Percentiles rank a stretch among this genome's conserved stretches.
These are phyloP conservation scores for Rhagonycha lutea DNA, from an alignment of 2,888 invertebrate species.

Conservation along the genomic window DNA sequence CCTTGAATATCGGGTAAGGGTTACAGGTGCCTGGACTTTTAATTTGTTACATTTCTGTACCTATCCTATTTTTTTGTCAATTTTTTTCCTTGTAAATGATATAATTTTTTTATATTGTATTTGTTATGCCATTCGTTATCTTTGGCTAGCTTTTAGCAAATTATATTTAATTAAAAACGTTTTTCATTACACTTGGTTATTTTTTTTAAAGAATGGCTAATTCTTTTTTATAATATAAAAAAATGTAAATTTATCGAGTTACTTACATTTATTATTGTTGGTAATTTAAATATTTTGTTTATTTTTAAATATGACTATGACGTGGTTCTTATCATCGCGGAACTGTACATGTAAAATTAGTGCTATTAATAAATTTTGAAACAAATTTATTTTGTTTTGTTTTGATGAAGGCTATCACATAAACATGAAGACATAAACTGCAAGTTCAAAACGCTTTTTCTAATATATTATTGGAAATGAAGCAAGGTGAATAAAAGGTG, in stretches of 20 bases:
- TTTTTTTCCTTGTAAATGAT: background rate
- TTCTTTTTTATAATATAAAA: background rate
- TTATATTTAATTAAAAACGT: background rate
- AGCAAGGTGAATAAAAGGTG: too few relatives aligned
- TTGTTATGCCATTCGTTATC: background rate
- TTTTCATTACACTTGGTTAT: background rate
- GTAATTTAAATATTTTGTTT: background rate
- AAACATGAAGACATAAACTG: too few relatives aligned
- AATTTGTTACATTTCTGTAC: background rate
- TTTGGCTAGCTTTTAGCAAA: background rate
- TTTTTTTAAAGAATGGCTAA: background rate
- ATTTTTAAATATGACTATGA: background rate
- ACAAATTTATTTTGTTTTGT: background rate
- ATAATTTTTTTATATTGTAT: background rate
- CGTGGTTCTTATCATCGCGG: background rate
- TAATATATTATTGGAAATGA: too few relatives aligned
- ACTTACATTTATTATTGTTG: background rate
- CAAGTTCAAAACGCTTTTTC: too few relatives aligned
- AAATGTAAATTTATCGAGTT: background rate
- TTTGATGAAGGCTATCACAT: background rate
- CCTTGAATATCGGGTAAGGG: background rate
- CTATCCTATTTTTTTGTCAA: background rate
- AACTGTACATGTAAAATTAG: background rate
- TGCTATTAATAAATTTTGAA: background rate
- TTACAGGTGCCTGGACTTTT: background rate